Base-by-base conservation (phyloP, 1,140 invertebrate genomes). In the Glossosoma conforme region DNA sequence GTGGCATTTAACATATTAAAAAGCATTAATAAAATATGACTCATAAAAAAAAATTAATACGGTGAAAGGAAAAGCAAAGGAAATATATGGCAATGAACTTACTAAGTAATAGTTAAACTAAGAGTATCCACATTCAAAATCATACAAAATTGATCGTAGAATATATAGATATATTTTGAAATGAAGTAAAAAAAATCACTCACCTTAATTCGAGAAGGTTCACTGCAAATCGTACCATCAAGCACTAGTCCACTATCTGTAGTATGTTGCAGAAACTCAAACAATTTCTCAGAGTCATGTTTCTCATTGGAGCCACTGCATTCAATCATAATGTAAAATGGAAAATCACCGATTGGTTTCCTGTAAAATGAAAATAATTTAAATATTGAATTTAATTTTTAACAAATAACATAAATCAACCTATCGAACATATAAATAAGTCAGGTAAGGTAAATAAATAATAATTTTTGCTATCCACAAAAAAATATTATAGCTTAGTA, bases 241-340 rank as follows among this genome's bases (percentile, higher is more conserved):
- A 74, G 57, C 11, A 96, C 84, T 3, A 86, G 67, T 8, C 81
- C 82, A 11, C 78, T 68, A 1, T 76, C 71, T 78, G 97, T 83
- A 17, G 85, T 75, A 30, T 79, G 73, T 51, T 87, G 80, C 0
- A 97, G 67, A 62, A 97, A 95, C 1, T 66, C 63, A 51, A 77
- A 81, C 8, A 98, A 66, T 68, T 97, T 97, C 62, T 92, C 91
- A 62, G 86, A 81, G 67, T 97, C 92, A 65, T 97, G 93, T 0
- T 62, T 60, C 28, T 75, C 73, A 61, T 90, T 82, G 54, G 90
- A 92, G 5, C 92, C 92, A 13, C 90, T 86, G 0, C 91, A 91
- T 73, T 98, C 94, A 41, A 97, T 81, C 1, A 98, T 63, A 61
- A 95, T 84, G 64, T 97, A 97, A 69, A 96, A 97, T 2, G 87